Conservation (phyloP, 2,888 invertebrate species). For the Oscheius myriophilus region DNA sequence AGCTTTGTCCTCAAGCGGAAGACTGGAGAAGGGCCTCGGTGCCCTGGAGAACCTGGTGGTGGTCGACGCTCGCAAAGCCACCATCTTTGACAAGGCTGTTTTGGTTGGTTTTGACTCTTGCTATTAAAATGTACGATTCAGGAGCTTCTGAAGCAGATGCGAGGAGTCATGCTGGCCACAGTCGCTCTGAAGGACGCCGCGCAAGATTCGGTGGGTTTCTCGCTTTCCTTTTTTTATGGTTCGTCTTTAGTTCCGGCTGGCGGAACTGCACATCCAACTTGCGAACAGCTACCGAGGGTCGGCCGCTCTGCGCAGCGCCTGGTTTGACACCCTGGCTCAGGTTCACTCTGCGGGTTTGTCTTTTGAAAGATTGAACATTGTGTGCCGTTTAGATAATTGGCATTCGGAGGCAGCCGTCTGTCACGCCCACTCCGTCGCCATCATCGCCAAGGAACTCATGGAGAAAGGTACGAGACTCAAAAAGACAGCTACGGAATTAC, state of each 20-base stretch:
- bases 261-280: conserved; percentile 74
- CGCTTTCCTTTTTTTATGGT: conserved; percentile 68
- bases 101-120: conserved; percentile 25
- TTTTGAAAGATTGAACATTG: conserved; percentile 70
- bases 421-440: conserved; percentile 90
- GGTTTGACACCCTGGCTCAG: conserved; percentile 87
- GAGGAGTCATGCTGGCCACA: conserved; percentile 93
- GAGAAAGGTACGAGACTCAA: conserved; percentile 77
- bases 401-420: conserved; percentile 94
- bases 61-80: conserved; percentile 45
- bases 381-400: conserved; percentile 73
- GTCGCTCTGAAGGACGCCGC: conserved; percentile 89
- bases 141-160: conserved; percentile 88
- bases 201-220: conserved; percentile 90
- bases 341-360: conserved; percentile 73
- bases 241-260: conserved; percentile 67
- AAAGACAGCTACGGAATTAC: no score
- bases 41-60: conserved; percentile 59
- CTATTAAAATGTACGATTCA: conserved; percentile 70
- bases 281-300: conserved; percentile 79
- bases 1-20: conserved; percentile 80
- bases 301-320: conserved; percentile 86
- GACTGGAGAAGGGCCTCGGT: conserved; percentile 91
- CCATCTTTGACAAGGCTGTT: conserved; percentile 62
- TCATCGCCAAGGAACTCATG: conserved; percentile 89